Evolutionary conservation across 2,797 vertebrate species (phyloP), one percentile per base, ranked within the genome.

Genomic region (Euphonia xanthogaster): DNA sequence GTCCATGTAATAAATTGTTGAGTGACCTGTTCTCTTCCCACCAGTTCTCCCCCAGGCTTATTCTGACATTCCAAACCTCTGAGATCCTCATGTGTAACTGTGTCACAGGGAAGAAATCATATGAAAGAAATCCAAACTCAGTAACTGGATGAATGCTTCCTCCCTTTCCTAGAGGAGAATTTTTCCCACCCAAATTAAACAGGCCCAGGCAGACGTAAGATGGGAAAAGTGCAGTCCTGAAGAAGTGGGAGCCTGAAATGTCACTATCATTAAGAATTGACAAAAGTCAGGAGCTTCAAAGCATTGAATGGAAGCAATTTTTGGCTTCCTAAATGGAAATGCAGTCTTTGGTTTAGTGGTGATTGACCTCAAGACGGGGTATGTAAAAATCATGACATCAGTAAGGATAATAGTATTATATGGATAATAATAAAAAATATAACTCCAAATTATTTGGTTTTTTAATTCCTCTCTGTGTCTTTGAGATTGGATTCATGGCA

Each of bases 1-100:
- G 88, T 92, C 89, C 92, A 25, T 48, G 76, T 67, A 96, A 94
- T 91, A 96, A 94, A 96, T 94, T 90, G 86, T 63, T 90, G 84
- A 95, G 72, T 94, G 93, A 92, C 95, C 93, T 92, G 75, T 72
- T 93, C 84, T 75, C 53, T 79, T 76, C 86, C 86, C 84, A 87
- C 65, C 91, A 86, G 62, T 45, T 77, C 79, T 93, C 73, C 76
- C 66, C 51, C n/a, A 83, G 92, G 76, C 58, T 88, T 54, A 77
- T 73, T 78, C 72, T 93, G 93, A 75, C 89, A 96, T 92, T 91
- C 94, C 92, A 88, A 80, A 93, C 82, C 57, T 81, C 87, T 93
- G 92, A 95, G 92, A 63, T 80, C 70, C 48, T 91, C 55, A 27
- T 28, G 33, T 63, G 35, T 19, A 70, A 40, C 37, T 60, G 84